phyloP scores from a whole-genome alignment of 2,113 vertebrate genomes.

The Channa argus region DNA sequence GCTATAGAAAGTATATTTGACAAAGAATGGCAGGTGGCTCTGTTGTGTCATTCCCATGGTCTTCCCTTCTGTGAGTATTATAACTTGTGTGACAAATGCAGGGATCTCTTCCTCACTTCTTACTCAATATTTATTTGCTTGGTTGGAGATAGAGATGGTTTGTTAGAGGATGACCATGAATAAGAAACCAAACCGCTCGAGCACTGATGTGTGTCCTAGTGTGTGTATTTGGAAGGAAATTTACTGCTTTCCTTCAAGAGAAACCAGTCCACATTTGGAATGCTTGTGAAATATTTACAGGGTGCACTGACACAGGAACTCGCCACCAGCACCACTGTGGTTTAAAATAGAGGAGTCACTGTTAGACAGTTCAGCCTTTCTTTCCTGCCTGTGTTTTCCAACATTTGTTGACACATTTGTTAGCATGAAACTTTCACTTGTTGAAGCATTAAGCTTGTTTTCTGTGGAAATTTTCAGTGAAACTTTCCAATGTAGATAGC shows the following conservation, averaged over 20 bases:
- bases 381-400: conserved; percentile 12
- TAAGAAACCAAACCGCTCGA: conserved; percentile 22
- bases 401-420: conserved; percentile 33
- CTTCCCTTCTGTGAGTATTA: conserved; percentile 24
- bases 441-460: conserved; percentile 5
- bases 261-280: conserved; percentile 65
- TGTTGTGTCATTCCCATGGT: conserved; percentile 21
- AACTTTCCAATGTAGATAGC: conserved; percentile 35
- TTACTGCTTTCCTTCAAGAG: conserved; percentile 57
- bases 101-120: conserved; percentile 14
- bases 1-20: conserved; percentile 20
- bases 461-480: conserved; percentile 35
- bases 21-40: conserved; percentile 25
- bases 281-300: conserved; percentile 74
- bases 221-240: conserved; percentile 26
- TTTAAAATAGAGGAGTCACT: conserved; percentile 67
- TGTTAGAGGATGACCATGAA: conserved; percentile 40
- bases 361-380: conserved; percentile 34
- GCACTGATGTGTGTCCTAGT: conserved; percentile 48
- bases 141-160: not conserved
- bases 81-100: conserved; percentile 22
- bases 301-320: conserved; percentile 59
- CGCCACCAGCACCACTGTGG: conserved; percentile 29
- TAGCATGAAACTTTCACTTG: conserved; percentile 15
- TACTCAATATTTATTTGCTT: conserved; percentile 34